Conservation (phyloP, 1,140 invertebrate species). For the Drosophila busckii region DNA sequence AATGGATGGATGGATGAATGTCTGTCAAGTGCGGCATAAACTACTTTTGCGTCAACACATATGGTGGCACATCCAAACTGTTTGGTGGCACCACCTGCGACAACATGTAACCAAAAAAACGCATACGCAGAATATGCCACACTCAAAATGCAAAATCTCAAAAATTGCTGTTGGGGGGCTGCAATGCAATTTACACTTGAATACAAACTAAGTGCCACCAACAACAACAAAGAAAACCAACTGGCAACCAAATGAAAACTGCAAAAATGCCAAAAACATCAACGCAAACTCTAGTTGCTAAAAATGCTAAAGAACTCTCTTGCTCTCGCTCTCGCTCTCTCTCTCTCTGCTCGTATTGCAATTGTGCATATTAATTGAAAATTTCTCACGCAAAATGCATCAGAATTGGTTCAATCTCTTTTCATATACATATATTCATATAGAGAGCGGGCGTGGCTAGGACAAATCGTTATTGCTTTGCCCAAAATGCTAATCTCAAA, state of each 20-base stretch:
- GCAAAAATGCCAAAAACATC: slow-evolving; percentile 36
- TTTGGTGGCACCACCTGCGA: slow-evolving; percentile 51
- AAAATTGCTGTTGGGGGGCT: slow-evolving; percentile 41
- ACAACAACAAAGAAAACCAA: slow-evolving; percentile 7
- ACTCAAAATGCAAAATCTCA: slow-evolving; percentile 60
- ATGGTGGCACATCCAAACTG: slow-evolving; percentile 21
- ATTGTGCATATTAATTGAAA: slow-evolving; percentile 72
- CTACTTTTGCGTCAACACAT: slow-evolving; percentile 40
- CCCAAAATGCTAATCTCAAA: slow-evolving; percentile 45
- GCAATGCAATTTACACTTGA: slow-evolving; percentile 70
- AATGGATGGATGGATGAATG: slow-evolving; percentile 10
- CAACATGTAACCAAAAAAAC: slow-evolving; percentile 37
- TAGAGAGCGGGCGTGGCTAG: no score
- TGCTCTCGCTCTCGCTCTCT: slow-evolving; percentile 19
- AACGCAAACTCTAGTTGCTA: slow-evolving; percentile 39
- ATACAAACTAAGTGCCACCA: slow-evolving; percentile 45
- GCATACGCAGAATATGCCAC: slow-evolving; percentile 20
- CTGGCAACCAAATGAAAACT: slow-evolving; percentile 1
- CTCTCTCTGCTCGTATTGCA: slow-evolving; percentile 27
- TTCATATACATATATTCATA: no score
- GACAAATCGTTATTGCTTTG: slow-evolving; percentile 42
- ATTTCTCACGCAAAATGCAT: slow-evolving; percentile 60
- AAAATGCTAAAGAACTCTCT: slow-evolving; percentile 63
- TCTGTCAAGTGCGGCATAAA: slow-evolving; percentile 48
- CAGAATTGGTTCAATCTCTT: slow-evolving; percentile 30